Evolutionary conservation across 2,888 invertebrate species (phyloP), one percentile per base, ranked within the genome.

Genomic region (Campaea margaritaria): DNA sequence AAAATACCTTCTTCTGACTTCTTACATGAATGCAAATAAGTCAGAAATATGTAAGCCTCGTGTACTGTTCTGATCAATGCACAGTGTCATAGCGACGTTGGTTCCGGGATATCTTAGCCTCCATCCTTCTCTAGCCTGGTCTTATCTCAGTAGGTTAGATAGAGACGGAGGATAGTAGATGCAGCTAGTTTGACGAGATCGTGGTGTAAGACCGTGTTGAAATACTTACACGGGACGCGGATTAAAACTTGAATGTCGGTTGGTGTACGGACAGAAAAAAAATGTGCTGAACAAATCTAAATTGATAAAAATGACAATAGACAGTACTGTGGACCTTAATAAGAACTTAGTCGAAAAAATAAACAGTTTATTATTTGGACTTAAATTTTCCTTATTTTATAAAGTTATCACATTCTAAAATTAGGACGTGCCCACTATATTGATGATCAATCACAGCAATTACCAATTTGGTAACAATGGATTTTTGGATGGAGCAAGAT

Each of bases 191-290:
- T 78, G 79, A 77, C 78, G 78, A 76, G 78, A 67, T 76, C 70
- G 72, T 72, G 60, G 73, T 72, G 62, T 68, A 55, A 62, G 60
- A 69, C 68, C 79, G 85, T 87, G 90, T 91, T 88, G 87, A 90
- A 90, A 90, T 87, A 86, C 86, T 85, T 87, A 87, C 88, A 86
- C 81, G 86, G 80, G 81, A 81, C 82, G 80, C 85, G 87, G 85
- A 89, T 89, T 91, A 89, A 85, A 86, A 87, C 83, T 85, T 79
- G 85, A 85, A 83, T 79, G 79, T 75, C 57, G 64, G 59, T 67
- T 75, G 72, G 73, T 76, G 85, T 83, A 90, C 73, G 44, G 88
- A 74, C 8, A 48, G 41, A 43, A 53, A 56, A 46, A 46, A n/a
- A 36, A 3, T 12, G 12, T 2, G 5, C n/a, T 36, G 36, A 10